Conservation (phyloP, 64 coral and sea anemone species). For the Montipora foliosa region DNA sequence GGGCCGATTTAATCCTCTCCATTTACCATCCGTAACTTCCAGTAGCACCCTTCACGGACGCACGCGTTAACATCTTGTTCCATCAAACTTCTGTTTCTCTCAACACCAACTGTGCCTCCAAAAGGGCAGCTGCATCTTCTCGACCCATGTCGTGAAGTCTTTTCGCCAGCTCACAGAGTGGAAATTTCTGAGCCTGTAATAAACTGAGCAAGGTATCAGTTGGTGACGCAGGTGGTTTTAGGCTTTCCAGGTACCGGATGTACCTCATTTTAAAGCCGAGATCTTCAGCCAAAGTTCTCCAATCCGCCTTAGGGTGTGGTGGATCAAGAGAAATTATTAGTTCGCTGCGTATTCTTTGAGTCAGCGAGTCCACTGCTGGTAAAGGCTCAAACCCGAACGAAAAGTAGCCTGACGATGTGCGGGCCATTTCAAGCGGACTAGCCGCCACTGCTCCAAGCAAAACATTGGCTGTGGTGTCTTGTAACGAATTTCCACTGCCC, state of each 20-base stretch:
- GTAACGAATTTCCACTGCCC: background rate
- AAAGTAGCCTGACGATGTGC: slow-evolving; percentile 14
- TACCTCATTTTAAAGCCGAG: background rate
- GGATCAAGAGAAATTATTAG: slow-evolving; percentile 16
- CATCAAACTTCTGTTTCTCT: slow-evolving; percentile 23
- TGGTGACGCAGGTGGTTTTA: background rate
- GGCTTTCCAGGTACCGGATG: background rate
- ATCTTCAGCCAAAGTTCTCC: slow-evolving; percentile 24
- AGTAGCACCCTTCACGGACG: background rate
- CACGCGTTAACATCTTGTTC: background rate
- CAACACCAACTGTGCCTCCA: background rate
- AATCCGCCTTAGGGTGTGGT: slow-evolving; percentile 14
- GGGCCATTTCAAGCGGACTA: background rate
- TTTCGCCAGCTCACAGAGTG: slow-evolving; percentile 5
- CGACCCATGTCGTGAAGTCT: background rate
- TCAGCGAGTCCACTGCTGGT: background rate
- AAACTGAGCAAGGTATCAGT: background rate
- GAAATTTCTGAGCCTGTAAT: background rate
- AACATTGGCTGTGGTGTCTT: background rate
- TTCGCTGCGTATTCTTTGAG: slow-evolving; percentile 3
- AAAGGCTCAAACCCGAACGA: slow-evolving; percentile 31
- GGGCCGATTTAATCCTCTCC: background rate
- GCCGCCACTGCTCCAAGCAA: background rate
- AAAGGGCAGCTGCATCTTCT: background rate
- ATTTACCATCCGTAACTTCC: background rate